Evolutionary conservation across 35 echinoderm and acorn worm species (phyloP).

Genomic region (Apostichopus japonicus): DNA sequence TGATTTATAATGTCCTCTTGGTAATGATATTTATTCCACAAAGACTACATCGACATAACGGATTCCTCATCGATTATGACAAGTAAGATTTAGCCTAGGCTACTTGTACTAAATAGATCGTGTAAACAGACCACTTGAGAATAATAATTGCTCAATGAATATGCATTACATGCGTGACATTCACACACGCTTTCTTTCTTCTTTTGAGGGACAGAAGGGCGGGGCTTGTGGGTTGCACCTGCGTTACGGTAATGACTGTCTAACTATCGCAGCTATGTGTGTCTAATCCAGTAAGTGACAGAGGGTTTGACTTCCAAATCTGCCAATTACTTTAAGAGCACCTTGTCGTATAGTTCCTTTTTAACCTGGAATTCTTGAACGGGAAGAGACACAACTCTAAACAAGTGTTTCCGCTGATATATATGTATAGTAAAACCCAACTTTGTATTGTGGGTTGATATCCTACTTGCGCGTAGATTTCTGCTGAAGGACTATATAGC

Average conservation of each 20-base stretch:
- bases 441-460: neutral
- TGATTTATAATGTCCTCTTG: too few species aligned
- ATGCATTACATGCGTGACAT: conserved; percentile 16
- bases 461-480: neutral
- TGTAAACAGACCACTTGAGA: neutral
- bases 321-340: neutral
- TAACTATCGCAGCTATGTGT: neutral
- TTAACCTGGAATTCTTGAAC: neutral
- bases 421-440: neutral
- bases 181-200: conserved; percentile 19
- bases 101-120: neutral
- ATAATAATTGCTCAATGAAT: neutral
- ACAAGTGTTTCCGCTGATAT: neutral
- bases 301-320: conserved; percentile 41
- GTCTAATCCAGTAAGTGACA: conserved; percentile 30
- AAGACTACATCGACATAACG: neutral
- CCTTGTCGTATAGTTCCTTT: neutral
- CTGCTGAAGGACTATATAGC: too few species aligned
- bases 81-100: neutral
- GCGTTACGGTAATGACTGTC: neutral
- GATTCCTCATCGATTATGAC: neutral
- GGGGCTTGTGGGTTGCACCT: neutral
- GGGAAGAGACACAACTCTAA: neutral
- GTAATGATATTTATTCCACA: too few species aligned
- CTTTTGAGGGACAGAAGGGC: neutral